These are phyloP conservation scores for Sula dactylatra DNA, from an alignment of 2,113 vertebrate genomes.

Conservation along the genomic window DNA sequence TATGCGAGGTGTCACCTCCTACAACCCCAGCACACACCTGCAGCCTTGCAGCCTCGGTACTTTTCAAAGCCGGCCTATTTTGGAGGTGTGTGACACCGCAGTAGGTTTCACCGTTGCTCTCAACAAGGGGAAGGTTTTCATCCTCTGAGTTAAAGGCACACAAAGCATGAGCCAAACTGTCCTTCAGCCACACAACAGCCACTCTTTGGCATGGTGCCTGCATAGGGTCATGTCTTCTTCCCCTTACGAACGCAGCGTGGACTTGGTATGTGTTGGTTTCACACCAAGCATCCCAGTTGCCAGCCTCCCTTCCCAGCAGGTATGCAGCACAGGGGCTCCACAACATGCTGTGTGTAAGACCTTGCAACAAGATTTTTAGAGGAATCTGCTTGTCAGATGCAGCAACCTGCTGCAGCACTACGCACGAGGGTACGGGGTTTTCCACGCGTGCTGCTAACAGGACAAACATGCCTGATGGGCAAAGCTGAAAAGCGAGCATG, in stretches of 20 bases:
- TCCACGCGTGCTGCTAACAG: not conserved
- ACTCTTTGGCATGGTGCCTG: not conserved
- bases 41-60: not conserved
- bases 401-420: not conserved
- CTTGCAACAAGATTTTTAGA: not conserved
- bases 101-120: not conserved
- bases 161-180: not conserved
- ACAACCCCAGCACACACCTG: not conserved
- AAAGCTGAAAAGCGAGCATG: not conserved
- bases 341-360: not conserved
- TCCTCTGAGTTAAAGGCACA: not conserved
- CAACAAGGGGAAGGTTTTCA: not conserved
- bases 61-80: accelerated
- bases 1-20: not conserved
- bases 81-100: accelerated
- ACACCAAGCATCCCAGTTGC: not conserved
- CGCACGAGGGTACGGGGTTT: accelerated
- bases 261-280: not conserved
- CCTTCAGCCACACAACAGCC: not conserved
- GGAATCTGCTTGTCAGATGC: not conserved
- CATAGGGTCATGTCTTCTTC: not conserved
- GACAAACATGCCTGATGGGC: not conserved
- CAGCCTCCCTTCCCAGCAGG: not conserved
- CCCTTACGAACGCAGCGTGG: accelerated
- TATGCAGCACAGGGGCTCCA: accelerated